Percentiles rank a stretch among this genome's conserved stretches.
Evolutionary conservation across 2,888 invertebrate species (phyloP).

Genomic region (Drosophila anceps): DNA sequence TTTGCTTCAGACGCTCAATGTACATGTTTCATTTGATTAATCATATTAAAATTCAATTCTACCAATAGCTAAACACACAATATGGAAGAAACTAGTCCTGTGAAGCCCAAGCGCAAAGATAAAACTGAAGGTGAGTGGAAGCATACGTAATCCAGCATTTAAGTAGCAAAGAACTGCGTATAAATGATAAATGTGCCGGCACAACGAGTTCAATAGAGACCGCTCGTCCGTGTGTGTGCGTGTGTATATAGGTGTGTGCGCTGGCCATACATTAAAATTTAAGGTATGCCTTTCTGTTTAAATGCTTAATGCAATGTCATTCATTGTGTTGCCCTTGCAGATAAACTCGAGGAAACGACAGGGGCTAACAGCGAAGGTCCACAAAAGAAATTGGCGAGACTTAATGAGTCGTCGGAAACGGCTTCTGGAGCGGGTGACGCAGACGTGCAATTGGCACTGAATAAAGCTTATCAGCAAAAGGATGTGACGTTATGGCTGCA

Average conservation of each 20-base stretch:
- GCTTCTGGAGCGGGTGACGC: conserved; percentile 8
- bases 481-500: conserved; percentile 63
- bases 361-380: conserved; percentile 45
- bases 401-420: conserved; percentile 24
- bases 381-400: conserved; percentile 64
- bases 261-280: conserved; percentile 68
- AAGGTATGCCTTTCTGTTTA: conserved; percentile 78
- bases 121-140: conserved; percentile 69
- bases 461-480: conserved; percentile 57
- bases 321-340: conserved; percentile 78
- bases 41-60: conserved; percentile 33
- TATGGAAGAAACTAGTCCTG: conserved; percentile 62
- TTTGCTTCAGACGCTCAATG: conserved; percentile 48
- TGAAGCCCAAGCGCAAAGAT: conserved; percentile 62
- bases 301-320: conserved; percentile 78
- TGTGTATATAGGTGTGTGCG: conserved; percentile 41
- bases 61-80: conserved; percentile 30
- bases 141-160: conserved; percentile 37
- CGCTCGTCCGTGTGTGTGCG: conserved; percentile 51
- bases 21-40: conserved; percentile 42
- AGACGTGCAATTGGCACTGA: conserved; percentile 60
- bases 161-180: conserved; percentile 37
- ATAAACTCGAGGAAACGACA: conserved; percentile 37
- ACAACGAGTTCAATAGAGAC: conserved; percentile 45
- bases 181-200: conserved; percentile 63